Evolutionary conservation across 2,113 vertebrate genomes (phyloP), one percentile per base, ranked within the genome.

Genomic region (Procavia capensis): DNA sequence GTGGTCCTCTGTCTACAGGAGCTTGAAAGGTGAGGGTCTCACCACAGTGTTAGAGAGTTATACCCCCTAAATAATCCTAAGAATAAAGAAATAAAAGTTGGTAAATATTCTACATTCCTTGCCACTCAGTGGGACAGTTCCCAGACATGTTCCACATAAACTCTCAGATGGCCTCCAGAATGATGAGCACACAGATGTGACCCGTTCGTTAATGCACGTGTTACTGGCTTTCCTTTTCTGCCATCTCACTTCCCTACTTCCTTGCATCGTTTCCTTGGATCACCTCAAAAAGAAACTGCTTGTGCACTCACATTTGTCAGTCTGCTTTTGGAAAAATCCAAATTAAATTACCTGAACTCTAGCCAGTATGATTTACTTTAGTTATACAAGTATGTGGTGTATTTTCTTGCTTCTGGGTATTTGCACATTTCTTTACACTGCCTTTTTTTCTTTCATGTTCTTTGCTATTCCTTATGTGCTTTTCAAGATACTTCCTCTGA

Each of bases 211-310:
- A 63, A 59, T 36, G 2, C 76, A 29, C 2, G 16, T 54, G 80
- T 59, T 43, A 24, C 13, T 85, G 25, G 29, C 59, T 92, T 50
- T 86, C 63, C 34, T 47, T 68, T 36, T 19, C 76, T 80, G 54
- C 10, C 27, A 70, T 31, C 24, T 83, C 10, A 43, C 34, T 76
- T 95, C 31, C 31, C 31, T 16, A 17, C 64, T 66, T 13, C 31
- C n/a, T 94, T 29, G 34, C 41, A 50, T 19, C 11, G 24, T 9
- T 74, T 68, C 72, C 57, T 34, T 47, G n/a, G 78, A 79, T 79
- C 54, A 85, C 9, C 72, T 85, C 63, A 61, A 83, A 92, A 90
- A 68, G 68, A 63, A 95, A 96, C 22, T 70, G 64, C 41, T 85
- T 84, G 27, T 19, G 20, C 45, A 79, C 3, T 50, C 39, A 59